These are phyloP conservation scores for Plodia interpunctella DNA, from an alignment of 1,140 invertebrate species.

Conservation along the genomic window DNA sequence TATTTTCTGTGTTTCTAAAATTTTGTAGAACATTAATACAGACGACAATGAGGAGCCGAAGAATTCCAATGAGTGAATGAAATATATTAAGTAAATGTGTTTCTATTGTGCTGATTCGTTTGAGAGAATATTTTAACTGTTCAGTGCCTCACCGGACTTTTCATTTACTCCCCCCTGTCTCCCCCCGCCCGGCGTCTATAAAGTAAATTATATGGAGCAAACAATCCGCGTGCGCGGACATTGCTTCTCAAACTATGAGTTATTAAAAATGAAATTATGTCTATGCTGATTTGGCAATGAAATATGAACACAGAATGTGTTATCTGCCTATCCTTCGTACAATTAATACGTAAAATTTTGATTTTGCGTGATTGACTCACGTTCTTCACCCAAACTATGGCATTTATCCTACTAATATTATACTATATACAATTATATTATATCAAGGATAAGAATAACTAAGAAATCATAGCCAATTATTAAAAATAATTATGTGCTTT, in stretches of 20 bases:
- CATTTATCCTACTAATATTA: no score
- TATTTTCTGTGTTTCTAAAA: no score
- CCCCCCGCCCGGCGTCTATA: constrained; percentile 29
- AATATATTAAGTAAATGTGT: constrained; percentile 40
- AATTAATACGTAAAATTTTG: no score
- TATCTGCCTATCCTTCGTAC: no score
- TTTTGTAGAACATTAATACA: not conserved
- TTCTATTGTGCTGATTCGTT: constrained; percentile 36
- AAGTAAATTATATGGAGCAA: constrained; percentile 50
- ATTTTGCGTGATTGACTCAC: no score
- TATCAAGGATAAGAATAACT: no score
- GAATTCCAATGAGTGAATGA: constrained; percentile 26
- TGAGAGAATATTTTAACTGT: constrained; percentile 38
- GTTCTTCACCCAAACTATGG: no score
- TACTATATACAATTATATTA: no score
- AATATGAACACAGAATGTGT: not conserved
- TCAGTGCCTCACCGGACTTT: constrained; percentile 30
- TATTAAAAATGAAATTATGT: not conserved
- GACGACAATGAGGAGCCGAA: not conserved
- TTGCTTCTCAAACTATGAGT: constrained; percentile 26
- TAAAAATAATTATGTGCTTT: no score
- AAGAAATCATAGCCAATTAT: no score
- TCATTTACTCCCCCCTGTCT: constrained; percentile 27
- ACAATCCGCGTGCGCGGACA: constrained; percentile 31
- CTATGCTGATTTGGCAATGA: no score